Base-by-base conservation (phyloP, 2,888 invertebrate species). In the Tupiocoris notatus region DNA sequence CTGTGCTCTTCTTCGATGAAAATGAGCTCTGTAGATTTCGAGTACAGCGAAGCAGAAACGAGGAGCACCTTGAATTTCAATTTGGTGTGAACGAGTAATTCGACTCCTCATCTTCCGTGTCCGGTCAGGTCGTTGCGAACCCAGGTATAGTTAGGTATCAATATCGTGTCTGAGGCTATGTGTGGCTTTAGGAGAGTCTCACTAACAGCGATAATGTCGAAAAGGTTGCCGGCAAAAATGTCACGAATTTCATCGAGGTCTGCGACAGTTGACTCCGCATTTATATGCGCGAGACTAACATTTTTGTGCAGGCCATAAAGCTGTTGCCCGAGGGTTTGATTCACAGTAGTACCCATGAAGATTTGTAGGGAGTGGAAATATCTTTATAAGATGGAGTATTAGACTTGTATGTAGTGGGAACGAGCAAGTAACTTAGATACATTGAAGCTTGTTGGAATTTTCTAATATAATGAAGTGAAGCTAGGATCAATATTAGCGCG, bases 1-100 rank as follows among this genome's bases (percentile, higher is more conserved):
- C 25, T 64, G 64, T 64, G 22, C n/a, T 64, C 64, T 1, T 25
- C n/a, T 17, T 65, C 65, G 18, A 65, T 25, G 18, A 65, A 65
- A 2, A 65, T 12, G 39, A 65, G 39, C 39, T 65, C 65, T 17
- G 65, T 24, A 23, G 16, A 23, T n/a, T 25, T 65, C n/a, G 64
- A 23, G 18, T 25, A 25, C 1, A 17, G 6, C 16, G 65, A 65
- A 2, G 24, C 25, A 1, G 65, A 65, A 1, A 9, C 1, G 18
- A 1, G 1, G 0, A 65, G 18, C 3, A 65, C 18, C 18, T 65
- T 65, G 39, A 12, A 65, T 25, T 24, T 25, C 1, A 65, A 16
- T 16, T 18, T 62, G 12, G 62, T 23, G n/a, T 18, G 9, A 21
- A 20, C 22, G 1, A 62, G 2, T 1, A 62, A n/a, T 12, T 12